Base-by-base conservation (phyloP, 2,113 vertebrate genomes). In the Butorides virescens region DNA sequence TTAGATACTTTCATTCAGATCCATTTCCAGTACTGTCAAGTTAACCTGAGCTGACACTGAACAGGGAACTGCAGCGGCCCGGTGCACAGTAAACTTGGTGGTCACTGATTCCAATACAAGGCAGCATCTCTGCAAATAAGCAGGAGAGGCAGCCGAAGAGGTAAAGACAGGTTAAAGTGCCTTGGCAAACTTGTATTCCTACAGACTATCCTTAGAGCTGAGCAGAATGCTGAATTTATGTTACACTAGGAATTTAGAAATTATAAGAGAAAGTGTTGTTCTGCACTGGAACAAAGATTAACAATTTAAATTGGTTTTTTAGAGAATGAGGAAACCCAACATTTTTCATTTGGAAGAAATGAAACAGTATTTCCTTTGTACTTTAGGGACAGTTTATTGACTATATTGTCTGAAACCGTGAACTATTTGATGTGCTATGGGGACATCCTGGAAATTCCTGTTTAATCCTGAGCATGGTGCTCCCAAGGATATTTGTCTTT, bases 61-160 rank as follows among this genome's bases (percentile, higher is more conserved):
- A 30, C 18, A 50, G 42, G 42, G 37, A 95, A 25, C 30, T 34
- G 34, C 42, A 74, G 42, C 13, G 6, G 27, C 37, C 12, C 4
- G 2, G 9, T 34, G 25, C 12, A 4, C 37, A 63, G 13, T n/a
- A 39, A 68, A 50, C 15, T 29, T 11, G 9, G 47, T 63, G 26
- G 15, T 25, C 0, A 0, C 18, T 32, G 14, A 3, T 87, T 73
- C 53, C 15, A 27, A 1, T 21, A 53, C 11, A 27, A 65, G 52
- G 46, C 32, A 71, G 10, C 21, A 39, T 53, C 81, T 46, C 85
- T 74, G 14, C 59, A 62, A 70, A 71, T 27, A 42, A 53, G 29
- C 25, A 39, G 72, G 34, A 75, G 20, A 62, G 23, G 15, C 2
- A 1, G 4, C 74, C 27, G 46, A 88, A 85, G 63, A 75, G 7